Evolutionary conservation across 2,888 invertebrate genomes (phyloP), one percentile per base, ranked within the genome.

Genomic region (Nipponacmea schrenckii): DNA sequence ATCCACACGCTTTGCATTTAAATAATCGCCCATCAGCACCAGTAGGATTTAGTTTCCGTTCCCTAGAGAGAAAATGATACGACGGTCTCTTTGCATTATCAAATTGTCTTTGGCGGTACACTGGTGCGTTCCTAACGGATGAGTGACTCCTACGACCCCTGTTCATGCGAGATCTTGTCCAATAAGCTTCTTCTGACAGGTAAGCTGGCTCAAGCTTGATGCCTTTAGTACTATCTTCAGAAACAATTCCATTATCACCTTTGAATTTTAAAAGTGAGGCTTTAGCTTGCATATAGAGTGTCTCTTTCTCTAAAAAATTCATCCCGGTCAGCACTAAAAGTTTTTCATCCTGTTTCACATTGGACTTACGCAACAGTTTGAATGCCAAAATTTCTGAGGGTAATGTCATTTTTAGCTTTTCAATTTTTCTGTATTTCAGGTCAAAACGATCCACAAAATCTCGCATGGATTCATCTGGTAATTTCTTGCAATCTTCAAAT

Each of bases 1-100:
- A 76, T 45, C 74, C 72, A 70, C 74, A 76, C 17, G 45, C 14
- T 17, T 39, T 68, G 31, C 68, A 68, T 15, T 26, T 56, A 27
- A 62, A 26, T 24, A 62, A 14, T 17, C 39, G 27, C 39, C 68
- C 62, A 31, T 62, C 62, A 62, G 15, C 17, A 15, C 62, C 68
- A 20, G 12, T 12, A 14, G 68, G 68, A 62, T 68, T 68, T 10
- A 56, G 10, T 26, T n/a, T 62, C 10, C 68, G n/a, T 17, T 24
- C 27, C 20, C 20, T 44, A 15, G n/a, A 26, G 15, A 31, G 44
- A n/a, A n/a, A n/a, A 17, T 14, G 17, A 17, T 20, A 24, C 15
- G 24, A 63, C 20, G 63, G 27, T 15, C 26, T 26, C 15, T 7
- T 14, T n/a, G 14, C 15, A 20, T 63, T 63, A n/a, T 15, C 24